Base-by-base conservation (phyloP, 2,113 vertebrate genomes). In the Vireo altiloquus region DNA sequence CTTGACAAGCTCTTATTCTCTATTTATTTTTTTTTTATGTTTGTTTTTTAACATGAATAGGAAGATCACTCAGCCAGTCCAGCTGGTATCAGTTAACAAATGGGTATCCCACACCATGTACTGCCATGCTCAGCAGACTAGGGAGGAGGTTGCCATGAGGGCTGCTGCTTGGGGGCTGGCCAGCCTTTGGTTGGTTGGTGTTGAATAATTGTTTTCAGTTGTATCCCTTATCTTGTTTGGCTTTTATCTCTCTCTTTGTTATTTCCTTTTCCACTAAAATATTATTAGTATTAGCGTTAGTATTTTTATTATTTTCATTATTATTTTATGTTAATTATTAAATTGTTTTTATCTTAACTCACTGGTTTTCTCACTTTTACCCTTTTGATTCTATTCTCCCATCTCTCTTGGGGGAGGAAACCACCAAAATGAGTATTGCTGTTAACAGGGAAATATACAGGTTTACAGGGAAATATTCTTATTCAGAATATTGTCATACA, bases 111-210 rank as follows among this genome's bases (percentile, higher is more conserved):
- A 64, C 4, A 42, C 15, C 17, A 16, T 12, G 16, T 44, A 21
- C 28, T 1, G 0, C 17, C 0, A 0, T 35, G 20, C 13, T 64
- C 33, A 80, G 22, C 30, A 52, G 68, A 24, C 4, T 7, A 47
- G 18, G 15, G 10, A 27, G 5, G 6, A 56, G 1, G 5, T n/a
- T 53, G 24, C 7, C 1, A 4, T 37, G 15, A 40, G 11, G 4
- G 22, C 2, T 71, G 57, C 57, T 40, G 21, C 50, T 56, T 5
- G 21, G 57, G 13, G 35, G 7, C 14, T 35, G n/a, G 11, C 13
- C 24, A 28, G 28, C 8, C 15, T n/a, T 63, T 50, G 31, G 10
- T 21, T 49, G 16, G 24, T 52, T 61, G 25, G 18, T 72, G 13
- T 21, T 63, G 5, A 50, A 15, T 10, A 49, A 20, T 27, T 54